phyloP scores from a whole-genome alignment of 2,113 vertebrate genomes.

The Gila orcuttii region DNA sequence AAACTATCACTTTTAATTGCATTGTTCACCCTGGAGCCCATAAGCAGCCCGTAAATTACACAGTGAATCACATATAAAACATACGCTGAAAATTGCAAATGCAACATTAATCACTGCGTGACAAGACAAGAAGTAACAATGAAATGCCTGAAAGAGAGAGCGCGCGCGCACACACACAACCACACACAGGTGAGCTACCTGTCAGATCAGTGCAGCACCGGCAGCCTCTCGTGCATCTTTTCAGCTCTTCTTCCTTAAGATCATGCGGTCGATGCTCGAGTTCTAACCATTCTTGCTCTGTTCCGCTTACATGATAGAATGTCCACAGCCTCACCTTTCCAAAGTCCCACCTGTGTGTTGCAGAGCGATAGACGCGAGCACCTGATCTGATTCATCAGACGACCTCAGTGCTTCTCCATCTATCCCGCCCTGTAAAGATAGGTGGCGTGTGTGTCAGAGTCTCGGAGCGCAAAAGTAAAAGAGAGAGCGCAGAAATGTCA shows the following conservation, averaged over 20 bases:
- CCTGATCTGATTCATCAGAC: slow-evolving; percentile 87
- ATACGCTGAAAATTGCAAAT: neutral
- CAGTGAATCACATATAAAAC: neutral
- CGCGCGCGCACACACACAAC: slow-evolving; percentile 44
- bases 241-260: neutral
- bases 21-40: neutral
- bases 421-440: slow-evolving; percentile 95
- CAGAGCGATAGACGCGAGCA: slow-evolving; percentile 60
- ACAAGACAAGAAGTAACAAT: neutral
- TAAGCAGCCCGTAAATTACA: neutral
- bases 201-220: slow-evolving; percentile 52
- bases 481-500: slow-evolving; percentile 84
- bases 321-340: slow-evolving; percentile 21
- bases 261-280: neutral
- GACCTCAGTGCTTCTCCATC: slow-evolving; percentile 71
- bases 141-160: neutral
- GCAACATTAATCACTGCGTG: neutral
- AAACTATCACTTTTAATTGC: slow-evolving; percentile 12
- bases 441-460: slow-evolving; percentile 93
- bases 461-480: slow-evolving; percentile 86
- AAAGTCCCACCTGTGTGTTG: slow-evolving; percentile 10
- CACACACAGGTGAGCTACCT: slow-evolving; percentile 68
- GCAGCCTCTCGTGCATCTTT: slow-evolving; percentile 6
- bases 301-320: neutral
- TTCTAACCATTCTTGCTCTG: neutral